Percentiles rank a stretch among this genome's conserved stretches.
Conservation (phyloP, 2,113 vertebrate species). For the Conger conger region DNA sequence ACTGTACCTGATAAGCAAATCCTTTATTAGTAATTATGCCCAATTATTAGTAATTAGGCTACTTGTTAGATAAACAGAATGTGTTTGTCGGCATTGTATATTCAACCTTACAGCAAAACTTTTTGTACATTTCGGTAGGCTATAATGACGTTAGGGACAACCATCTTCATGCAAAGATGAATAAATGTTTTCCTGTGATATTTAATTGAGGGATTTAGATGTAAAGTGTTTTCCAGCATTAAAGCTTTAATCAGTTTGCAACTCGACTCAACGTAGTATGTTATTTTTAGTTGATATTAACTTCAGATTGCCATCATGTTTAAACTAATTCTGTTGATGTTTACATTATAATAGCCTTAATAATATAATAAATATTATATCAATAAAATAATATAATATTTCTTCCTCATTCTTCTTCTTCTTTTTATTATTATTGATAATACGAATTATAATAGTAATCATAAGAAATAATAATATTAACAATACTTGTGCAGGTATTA, state of each 20-base stretch:
- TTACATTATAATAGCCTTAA: not conserved
- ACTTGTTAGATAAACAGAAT: not conserved
- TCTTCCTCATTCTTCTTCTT: too few relatives aligned
- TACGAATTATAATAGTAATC: not conserved
- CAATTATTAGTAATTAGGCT: not conserved
- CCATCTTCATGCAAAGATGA: too few relatives aligned
- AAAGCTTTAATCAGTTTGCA: not conserved
- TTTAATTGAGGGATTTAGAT: not conserved
- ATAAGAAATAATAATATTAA: not conserved
- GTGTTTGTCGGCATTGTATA: too few relatives aligned
- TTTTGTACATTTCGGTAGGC: too few relatives aligned
- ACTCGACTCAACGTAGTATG: not conserved
- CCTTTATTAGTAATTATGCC: not conserved
- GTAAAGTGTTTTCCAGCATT: not conserved
- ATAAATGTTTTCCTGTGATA: too few relatives aligned
- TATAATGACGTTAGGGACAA: too few relatives aligned
- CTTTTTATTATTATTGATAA: not conserved
- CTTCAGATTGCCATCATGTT: not conserved
- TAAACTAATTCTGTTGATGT: not conserved
- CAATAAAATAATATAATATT: too few relatives aligned
- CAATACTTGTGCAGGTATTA: not conserved
- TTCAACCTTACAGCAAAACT: too few relatives aligned
- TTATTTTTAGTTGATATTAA: not conserved
- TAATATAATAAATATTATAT: not conserved
- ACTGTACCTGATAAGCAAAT: not conserved